These are phyloP conservation scores for Platyscapa corneri DNA, from an alignment of 1,140 invertebrate species.

Conservation along the genomic window DNA sequence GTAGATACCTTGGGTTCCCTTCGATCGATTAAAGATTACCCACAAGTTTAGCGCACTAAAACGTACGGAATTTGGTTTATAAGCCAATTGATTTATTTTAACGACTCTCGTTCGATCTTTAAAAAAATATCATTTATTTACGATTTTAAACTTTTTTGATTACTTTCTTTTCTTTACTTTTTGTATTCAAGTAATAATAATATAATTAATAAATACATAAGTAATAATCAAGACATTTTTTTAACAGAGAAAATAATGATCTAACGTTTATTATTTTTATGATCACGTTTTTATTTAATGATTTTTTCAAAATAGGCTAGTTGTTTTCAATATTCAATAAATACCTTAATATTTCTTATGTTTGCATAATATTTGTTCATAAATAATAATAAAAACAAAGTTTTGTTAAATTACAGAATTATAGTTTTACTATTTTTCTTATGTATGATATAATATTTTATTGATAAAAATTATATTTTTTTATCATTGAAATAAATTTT, in stretches of 20 bases:
- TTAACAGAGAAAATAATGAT: background rate
- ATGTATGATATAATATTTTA: background rate
- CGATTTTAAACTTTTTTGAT: slow-evolving; percentile 1
- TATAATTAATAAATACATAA: too few relatives aligned
- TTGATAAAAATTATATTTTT: background rate
- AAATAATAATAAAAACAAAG: background rate
- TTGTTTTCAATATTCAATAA: background rate
- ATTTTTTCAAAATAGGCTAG: background rate
- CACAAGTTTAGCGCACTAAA: slow-evolving; percentile 38
- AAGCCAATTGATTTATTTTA: slow-evolving; percentile 46
- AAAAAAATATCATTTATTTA: slow-evolving; percentile 37
- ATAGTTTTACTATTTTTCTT: background rate
- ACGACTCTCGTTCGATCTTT: slow-evolving; percentile 11
- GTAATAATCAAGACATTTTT: too few relatives aligned
- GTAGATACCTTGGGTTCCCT: background rate
- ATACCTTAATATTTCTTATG: background rate
- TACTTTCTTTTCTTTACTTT: background rate
- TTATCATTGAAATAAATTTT: background rate
- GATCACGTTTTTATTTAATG: background rate
- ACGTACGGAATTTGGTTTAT: slow-evolving; percentile 39
- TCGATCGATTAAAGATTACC: slow-evolving; percentile 40
- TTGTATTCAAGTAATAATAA: too few relatives aligned
- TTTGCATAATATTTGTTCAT: background rate
- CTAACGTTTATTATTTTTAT: background rate
- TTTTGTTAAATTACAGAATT: too few relatives aligned